These are phyloP conservation scores for Myxocyprinus asiaticus DNA, from an alignment of 2,113 vertebrate species.

Conservation along the genomic window DNA sequence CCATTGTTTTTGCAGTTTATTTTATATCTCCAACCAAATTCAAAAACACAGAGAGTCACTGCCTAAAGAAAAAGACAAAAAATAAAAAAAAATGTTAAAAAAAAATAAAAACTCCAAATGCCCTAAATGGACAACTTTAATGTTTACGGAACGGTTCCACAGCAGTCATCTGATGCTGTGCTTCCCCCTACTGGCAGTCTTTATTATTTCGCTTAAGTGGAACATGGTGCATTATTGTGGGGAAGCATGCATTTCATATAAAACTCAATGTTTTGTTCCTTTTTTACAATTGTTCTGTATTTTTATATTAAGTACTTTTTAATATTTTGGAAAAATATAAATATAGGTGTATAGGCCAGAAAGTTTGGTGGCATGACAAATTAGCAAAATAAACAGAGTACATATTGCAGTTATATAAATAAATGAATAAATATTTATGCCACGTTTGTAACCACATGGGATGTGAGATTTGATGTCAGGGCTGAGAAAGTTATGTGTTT, in stretches of 20 bases:
- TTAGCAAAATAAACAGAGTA: constrained; percentile 64
- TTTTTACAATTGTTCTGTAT: constrained; percentile 83
- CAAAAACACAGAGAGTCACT: constrained; percentile 71
- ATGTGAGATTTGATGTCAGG: constrained; percentile 18
- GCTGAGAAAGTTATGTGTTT: constrained; percentile 26
- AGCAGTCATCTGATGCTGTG: constrained; percentile 55
- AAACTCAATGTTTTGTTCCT: constrained; percentile 77
- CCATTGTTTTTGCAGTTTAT: constrained; percentile 61
- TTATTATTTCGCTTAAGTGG: constrained; percentile 52
- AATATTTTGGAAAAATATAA: constrained; percentile 79
- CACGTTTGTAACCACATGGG: constrained; percentile 59
- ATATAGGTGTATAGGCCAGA: constrained; percentile 73
- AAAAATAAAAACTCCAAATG: constrained; percentile 27
- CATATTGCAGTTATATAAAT: constrained; percentile 57
- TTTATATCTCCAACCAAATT: constrained; percentile 63
- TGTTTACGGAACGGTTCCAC: constrained; percentile 70
- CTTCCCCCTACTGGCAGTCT: constrained; percentile 64
- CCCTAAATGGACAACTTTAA: constrained; percentile 67
- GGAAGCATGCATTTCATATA: constrained; percentile 77
- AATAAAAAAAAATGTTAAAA: no score
- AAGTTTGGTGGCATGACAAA: constrained; percentile 65
- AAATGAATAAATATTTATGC: constrained; percentile 58
- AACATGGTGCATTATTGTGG: constrained; percentile 54
- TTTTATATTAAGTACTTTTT: constrained; percentile 85
- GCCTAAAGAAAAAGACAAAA: constrained; percentile 63